Evolutionary conservation across 2,888 invertebrate species (phyloP).

Genomic region (Cremastinae sp.): DNA sequence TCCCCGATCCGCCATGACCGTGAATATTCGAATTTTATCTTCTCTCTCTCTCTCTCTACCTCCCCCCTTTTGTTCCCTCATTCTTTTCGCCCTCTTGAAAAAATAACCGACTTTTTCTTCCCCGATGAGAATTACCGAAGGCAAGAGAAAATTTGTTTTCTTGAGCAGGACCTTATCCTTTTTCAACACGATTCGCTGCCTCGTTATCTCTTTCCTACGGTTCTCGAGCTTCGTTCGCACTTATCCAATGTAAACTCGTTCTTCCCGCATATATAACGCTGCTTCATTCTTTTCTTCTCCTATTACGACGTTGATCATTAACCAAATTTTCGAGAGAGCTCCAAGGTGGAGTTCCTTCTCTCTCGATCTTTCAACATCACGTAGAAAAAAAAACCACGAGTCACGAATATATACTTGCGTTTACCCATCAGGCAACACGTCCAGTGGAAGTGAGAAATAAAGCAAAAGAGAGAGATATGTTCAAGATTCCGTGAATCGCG

Average conservation of each 20-base stretch:
- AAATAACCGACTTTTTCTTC: no score
- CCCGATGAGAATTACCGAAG: no score
- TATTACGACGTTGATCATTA: constrained; percentile 17
- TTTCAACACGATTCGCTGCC: constrained; percentile 20
- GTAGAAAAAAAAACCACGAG: background rate
- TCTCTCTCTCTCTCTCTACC: constrained; percentile 1
- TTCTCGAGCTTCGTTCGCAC: constrained; percentile 25
- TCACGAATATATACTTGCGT: no score
- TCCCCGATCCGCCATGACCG: constrained; percentile 41
- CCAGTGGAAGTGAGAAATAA: no score
- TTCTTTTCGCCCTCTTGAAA: no score
- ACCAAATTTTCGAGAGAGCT: constrained; percentile 17
- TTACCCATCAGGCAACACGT: no score
- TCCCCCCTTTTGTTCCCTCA: background rate
- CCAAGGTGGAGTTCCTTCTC: background rate
- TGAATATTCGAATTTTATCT: constrained; percentile 49
- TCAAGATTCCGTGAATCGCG: no score
- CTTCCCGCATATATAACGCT: background rate
- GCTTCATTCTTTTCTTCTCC: constrained; percentile 6
- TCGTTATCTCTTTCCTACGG: constrained; percentile 42
- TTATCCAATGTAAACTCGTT: constrained; percentile 17
- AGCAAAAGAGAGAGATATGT: no score
- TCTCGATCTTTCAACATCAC: background rate
- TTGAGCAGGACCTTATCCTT: constrained; percentile 15
- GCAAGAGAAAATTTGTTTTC: no score